These are phyloP conservation scores for Aquatica leii DNA, from an alignment of 2,888 invertebrate species.

Conservation along the genomic window DNA sequence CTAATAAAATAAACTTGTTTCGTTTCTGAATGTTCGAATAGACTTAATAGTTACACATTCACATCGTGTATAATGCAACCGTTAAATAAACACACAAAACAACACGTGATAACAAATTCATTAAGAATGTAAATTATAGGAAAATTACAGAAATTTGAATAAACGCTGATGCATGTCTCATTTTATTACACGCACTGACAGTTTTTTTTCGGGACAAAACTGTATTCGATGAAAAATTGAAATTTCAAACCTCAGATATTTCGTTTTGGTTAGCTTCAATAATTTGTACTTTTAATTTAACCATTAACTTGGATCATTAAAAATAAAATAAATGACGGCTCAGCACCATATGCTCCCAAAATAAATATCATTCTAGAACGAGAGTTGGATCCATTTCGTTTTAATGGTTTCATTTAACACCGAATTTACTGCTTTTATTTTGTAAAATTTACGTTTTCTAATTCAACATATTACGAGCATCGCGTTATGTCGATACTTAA, in stretches of 20 bases:
- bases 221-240: constrained; percentile 26
- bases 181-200: constrained; percentile 8
- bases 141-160: constrained; percentile 22
- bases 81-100: constrained; percentile 17
- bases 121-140: constrained; percentile 27
- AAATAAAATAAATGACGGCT: constrained; percentile 39
- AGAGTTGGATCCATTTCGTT: constrained; percentile 33
- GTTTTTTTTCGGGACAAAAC: constrained; percentile 18
- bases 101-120: constrained; percentile 28
- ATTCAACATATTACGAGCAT: too few species aligned
- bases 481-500: not conserved
- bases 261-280: constrained; percentile 32
- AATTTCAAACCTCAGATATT: constrained; percentile 26
- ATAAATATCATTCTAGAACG: constrained; percentile 35
- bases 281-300: constrained; percentile 39
- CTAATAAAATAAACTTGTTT: too few species aligned
- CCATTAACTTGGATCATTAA: constrained; percentile 37
- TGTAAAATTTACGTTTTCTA: constrained; percentile 10
- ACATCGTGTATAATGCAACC: constrained; percentile 11
- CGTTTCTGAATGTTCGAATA: constrained; percentile 10
- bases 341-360: constrained; percentile 36
- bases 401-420: constrained; percentile 35
- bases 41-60: constrained; percentile 1
- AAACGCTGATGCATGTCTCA: constrained; percentile 24
- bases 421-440: constrained; percentile 30